These are phyloP conservation scores for Aspiorhynchus laticeps DNA, from an alignment of 2,113 vertebrate genomes.

Conservation along the genomic window DNA sequence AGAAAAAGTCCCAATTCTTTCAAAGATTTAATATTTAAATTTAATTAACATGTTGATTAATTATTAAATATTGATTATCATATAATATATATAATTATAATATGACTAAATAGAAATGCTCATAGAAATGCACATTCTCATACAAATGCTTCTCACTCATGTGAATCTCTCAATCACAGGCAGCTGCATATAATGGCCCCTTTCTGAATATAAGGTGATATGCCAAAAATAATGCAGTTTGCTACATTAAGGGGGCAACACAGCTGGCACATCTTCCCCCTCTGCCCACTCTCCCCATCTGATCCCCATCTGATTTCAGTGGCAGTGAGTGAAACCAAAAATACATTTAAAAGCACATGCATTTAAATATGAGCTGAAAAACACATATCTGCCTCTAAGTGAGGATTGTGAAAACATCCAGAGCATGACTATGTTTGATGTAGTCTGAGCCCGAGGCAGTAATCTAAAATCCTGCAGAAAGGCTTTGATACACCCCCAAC, in stretches of 20 bases:
- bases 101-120: too few species aligned
- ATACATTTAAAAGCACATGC: neutral
- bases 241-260: neutral
- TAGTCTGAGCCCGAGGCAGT: neutral
- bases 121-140: too few species aligned
- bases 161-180: neutral
- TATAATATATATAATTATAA: too few species aligned
- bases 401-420: slow-evolving; percentile 24
- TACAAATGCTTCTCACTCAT: neutral
- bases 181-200: neutral
- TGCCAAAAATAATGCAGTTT: neutral
- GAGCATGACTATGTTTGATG: slow-evolving; percentile 29
- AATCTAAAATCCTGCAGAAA: slow-evolving; percentile 32
- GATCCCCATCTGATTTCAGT: slow-evolving; percentile 24
- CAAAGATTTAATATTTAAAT: neutral
- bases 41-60: too few species aligned
- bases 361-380: slow-evolving; percentile 26
- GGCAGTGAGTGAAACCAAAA: slow-evolving; percentile 13
- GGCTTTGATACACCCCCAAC: neutral
- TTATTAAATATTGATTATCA: too few species aligned
- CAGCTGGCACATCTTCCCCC: neutral
- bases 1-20: neutral
- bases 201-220: neutral
- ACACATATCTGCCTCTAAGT: slow-evolving; percentile 18
- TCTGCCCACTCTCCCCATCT: neutral